Evolutionary conservation across 2,797 vertebrate genomes (phyloP).

Genomic region (Cichlasoma orientale): DNA sequence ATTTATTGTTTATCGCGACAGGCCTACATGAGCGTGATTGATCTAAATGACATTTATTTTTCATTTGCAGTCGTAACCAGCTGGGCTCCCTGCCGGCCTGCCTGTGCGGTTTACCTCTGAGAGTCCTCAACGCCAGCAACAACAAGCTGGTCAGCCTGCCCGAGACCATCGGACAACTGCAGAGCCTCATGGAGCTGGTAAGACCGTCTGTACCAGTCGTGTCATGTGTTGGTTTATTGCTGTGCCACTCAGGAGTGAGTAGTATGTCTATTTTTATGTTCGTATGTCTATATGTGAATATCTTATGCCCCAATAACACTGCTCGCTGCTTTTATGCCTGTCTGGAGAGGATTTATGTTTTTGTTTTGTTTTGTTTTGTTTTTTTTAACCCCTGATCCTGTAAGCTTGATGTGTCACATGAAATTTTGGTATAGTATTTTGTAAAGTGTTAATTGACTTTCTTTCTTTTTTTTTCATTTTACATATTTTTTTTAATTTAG

Average conservation of each 20-base stretch:
- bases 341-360: neutral
- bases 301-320: neutral
- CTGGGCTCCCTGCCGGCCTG: slow-evolving; percentile 89
- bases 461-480: neutral
- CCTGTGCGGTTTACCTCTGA: slow-evolving; percentile 92
- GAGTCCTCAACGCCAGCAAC: slow-evolving; percentile 96
- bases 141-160: slow-evolving; percentile 95
- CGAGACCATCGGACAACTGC: slow-evolving; percentile 91
- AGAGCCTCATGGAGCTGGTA: slow-evolving; percentile 95
- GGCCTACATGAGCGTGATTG: neutral
- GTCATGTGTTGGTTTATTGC: neutral
- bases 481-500: neutral
- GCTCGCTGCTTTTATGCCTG: neutral
- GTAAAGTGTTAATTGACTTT: neutral
- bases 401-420: neutral
- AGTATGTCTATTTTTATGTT: neutral
- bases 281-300: neutral
- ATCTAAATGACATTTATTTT: neutral
- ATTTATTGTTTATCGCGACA: too few species aligned
- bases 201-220: neutral
- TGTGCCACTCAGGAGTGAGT: neutral
- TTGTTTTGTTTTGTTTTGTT: too few species aligned
- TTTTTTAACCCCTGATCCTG: neutral
- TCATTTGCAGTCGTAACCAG: slow-evolving; percentile 92
- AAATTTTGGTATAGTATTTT: neutral